Evolutionary conservation across 2,113 vertebrate genomes (phyloP).

Genomic region (Hypocryptadius cinnamomeus): DNA sequence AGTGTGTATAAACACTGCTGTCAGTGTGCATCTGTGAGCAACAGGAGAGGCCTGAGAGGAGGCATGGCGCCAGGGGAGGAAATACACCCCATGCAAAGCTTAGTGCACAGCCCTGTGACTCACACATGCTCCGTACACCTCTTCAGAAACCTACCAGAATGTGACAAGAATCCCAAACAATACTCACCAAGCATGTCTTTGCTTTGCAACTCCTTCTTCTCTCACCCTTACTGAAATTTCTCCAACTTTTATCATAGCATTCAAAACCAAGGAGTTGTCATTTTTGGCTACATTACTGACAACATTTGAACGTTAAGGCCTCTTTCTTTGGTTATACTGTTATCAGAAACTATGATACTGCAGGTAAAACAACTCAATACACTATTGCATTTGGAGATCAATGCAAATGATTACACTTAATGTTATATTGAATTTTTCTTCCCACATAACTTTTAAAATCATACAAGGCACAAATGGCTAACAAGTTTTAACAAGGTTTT

Average conservation of each 20-base stretch:
- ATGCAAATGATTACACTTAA: slow-evolving; percentile 31
- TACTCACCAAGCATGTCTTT: neutral
- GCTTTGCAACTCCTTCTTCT: neutral
- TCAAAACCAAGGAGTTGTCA: neutral
- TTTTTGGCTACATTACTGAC: neutral
- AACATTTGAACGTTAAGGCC: neutral
- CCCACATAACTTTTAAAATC: slow-evolving; percentile 30
- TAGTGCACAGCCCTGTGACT: neutral
- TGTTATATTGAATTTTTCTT: slow-evolving; percentile 8
- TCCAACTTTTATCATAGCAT: neutral
- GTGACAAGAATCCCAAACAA: neutral
- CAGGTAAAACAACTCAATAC: slow-evolving; percentile 40
- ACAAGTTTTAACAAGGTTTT: slow-evolving; percentile 27
- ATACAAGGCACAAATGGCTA: slow-evolving; percentile 73
- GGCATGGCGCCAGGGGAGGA: neutral
- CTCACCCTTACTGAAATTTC: neutral
- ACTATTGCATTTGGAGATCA: slow-evolving; percentile 5
- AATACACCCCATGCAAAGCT: neutral
- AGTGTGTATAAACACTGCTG: neutral
- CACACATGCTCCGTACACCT: neutral
- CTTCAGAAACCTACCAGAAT: neutral
- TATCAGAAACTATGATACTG: slow-evolving; percentile 17
- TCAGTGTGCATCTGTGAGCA: neutral
- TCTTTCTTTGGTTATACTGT: neutral
- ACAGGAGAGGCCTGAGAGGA: neutral